Evolutionary conservation across 2,888 invertebrate genomes (phyloP).

Genomic region (Galeruca laticollis): DNA sequence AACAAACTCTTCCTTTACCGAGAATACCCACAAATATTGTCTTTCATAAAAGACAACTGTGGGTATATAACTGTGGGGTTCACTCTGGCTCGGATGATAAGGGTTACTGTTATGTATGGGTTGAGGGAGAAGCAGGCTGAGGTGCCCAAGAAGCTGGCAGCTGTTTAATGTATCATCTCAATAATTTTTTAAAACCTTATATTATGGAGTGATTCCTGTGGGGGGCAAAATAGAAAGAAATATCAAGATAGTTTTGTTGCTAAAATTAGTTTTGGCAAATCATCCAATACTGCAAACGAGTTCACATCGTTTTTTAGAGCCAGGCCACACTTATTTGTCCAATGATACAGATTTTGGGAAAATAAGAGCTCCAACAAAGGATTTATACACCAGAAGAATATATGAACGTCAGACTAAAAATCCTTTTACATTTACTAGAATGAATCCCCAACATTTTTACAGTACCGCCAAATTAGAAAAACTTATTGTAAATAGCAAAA

Average conservation of each 20-base stretch:
- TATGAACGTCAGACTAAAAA: no score
- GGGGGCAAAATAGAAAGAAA: conserved; percentile 25
- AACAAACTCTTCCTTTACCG: conserved; percentile 28
- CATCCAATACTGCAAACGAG: conserved; percentile 17
- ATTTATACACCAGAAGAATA: no score
- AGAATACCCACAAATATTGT: conserved; percentile 48
- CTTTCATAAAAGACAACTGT: conserved; percentile 53
- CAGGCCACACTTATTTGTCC: conserved; percentile 24
- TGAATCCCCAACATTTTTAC: no score
- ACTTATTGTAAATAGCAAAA: no score
- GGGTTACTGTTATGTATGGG: conserved; percentile 34
- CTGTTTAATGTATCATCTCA: conserved; percentile 10
- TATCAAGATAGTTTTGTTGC: conserved; percentile 15
- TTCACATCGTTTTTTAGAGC: conserved; percentile 8
- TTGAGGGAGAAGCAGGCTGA: conserved; percentile 44
- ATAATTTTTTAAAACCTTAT: conserved; percentile 3
- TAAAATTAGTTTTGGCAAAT: conserved; percentile 10
- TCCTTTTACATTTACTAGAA: no score
- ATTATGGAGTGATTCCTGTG: conserved; percentile 21
- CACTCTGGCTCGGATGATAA: conserved; percentile 40
- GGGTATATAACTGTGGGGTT: conserved; percentile 52
- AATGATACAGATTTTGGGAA: conserved; percentile 28
- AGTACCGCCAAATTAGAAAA: no score
- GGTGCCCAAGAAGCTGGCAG: conserved; percentile 22
- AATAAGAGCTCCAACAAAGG: conserved; percentile 9